Evolutionary conservation across 2,797 vertebrate genomes (phyloP).

Genomic region (Acestrorhynchus altus): DNA sequence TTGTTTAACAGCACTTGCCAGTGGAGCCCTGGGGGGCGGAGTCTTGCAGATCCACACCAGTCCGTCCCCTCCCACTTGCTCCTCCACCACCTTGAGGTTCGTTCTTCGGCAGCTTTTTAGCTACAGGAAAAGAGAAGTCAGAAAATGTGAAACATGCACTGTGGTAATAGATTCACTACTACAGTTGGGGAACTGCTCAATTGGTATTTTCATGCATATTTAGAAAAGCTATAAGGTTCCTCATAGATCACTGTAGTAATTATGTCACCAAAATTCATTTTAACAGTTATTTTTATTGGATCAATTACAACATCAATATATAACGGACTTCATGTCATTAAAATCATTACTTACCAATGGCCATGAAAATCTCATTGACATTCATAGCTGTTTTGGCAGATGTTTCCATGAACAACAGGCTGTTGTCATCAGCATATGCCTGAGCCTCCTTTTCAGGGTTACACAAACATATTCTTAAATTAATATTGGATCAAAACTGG

Average conservation of each 20-base stretch:
- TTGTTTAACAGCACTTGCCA: conserved; percentile 84
- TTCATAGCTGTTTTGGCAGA: conserved; percentile 95
- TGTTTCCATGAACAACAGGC: conserved; percentile 95
- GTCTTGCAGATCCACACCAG: conserved; percentile 91
- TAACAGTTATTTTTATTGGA: no score
- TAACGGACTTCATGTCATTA: background rate
- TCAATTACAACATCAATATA: no score
- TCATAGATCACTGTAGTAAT: no score
- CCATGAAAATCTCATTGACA: conserved; percentile 95
- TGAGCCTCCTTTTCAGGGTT: conserved; percentile 84
- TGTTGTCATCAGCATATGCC: conserved; percentile 91
- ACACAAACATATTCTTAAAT: background rate
- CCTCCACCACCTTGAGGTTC: conserved; percentile 84
- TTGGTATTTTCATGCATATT: no score
- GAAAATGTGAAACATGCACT: background rate
- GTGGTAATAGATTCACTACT: no score
- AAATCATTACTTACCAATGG: conserved; percentile 81
- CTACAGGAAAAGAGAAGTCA: conserved; percentile 65
- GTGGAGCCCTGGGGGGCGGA: conserved; percentile 81
- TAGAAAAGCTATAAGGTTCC: no score
- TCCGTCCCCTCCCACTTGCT: conserved; percentile 81
- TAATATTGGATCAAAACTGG: background rate
- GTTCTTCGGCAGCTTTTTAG: conserved; percentile 94
- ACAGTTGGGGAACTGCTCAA: no score
- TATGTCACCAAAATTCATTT: no score